Conservation (phyloP, 2,113 vertebrate species). For the Todiramphus chloris region DNA sequence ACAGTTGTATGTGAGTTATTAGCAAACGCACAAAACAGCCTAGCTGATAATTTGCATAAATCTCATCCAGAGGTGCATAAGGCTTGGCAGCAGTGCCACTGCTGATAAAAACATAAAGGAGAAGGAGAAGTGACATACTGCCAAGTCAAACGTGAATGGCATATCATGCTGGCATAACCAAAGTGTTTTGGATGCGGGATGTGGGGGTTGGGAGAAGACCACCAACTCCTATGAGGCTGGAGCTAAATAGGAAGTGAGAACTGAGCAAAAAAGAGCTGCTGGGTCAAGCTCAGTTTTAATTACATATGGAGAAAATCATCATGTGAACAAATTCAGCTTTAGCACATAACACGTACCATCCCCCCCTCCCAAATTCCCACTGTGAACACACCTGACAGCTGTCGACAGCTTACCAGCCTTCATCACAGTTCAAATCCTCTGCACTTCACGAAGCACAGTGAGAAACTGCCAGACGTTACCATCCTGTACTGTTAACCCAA, state of each 20-base stretch:
- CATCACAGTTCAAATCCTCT: neutral
- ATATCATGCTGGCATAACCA: neutral
- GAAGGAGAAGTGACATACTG: neutral
- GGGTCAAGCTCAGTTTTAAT: neutral
- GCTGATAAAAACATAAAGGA: neutral
- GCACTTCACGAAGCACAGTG: neutral
- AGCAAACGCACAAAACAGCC: neutral
- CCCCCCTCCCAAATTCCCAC: neutral
- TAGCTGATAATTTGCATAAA: neutral
- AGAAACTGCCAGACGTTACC: neutral
- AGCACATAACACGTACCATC: neutral
- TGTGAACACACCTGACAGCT: neutral
- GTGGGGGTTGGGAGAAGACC: neutral
- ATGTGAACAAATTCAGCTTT: neutral
- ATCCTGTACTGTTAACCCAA: neutral
- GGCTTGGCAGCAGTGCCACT: neutral
- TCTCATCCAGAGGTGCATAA: neutral
- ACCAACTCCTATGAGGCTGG: neutral
- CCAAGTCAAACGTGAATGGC: neutral
- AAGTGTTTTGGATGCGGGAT: neutral
- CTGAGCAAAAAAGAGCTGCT: neutral
- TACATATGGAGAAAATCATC: neutral
- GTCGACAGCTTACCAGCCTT: neutral
- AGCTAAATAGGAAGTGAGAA: neutral
- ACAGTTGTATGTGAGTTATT: neutral